Evolutionary conservation across 2,888 invertebrate species (phyloP).

Genomic region (Sminthurides aquaticus): DNA sequence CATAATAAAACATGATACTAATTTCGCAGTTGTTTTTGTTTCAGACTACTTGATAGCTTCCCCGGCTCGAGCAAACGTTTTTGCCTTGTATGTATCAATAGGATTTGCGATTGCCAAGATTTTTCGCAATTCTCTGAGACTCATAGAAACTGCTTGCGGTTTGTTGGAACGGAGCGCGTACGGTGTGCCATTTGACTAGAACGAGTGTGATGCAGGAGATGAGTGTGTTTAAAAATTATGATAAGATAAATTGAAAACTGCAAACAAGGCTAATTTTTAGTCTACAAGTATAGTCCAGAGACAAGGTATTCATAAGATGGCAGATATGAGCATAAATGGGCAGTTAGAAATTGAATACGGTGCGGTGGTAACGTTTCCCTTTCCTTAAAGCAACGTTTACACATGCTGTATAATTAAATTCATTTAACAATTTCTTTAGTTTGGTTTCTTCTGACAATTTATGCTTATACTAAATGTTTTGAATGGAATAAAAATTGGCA

Average conservation of each 20-base stretch:
- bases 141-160: slow-evolving; percentile 2
- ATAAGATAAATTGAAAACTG: not conserved
- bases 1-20: too few species aligned
- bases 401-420: too few species aligned
- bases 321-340: not conserved
- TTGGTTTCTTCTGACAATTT: too few species aligned
- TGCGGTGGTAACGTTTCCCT: too few species aligned
- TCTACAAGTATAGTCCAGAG: not conserved
- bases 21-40: too few species aligned
- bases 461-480: not conserved
- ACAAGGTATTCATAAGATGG: not conserved
- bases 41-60: too few species aligned
- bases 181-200: not conserved
- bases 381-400: too few species aligned
- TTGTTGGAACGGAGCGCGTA: slow-evolving; percentile 1
- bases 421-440: too few species aligned
- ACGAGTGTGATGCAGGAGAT: not conserved
- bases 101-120: not conserved
- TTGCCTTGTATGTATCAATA: not conserved
- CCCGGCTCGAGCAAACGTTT: too few species aligned
- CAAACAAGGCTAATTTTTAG: not conserved
- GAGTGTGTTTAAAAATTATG: not conserved
- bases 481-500: too few species aligned
- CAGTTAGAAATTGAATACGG: not conserved
- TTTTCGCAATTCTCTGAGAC: not conserved